phyloP scores from a whole-genome alignment of 2,888 invertebrate genomes.

The Oligia strigilis region DNA sequence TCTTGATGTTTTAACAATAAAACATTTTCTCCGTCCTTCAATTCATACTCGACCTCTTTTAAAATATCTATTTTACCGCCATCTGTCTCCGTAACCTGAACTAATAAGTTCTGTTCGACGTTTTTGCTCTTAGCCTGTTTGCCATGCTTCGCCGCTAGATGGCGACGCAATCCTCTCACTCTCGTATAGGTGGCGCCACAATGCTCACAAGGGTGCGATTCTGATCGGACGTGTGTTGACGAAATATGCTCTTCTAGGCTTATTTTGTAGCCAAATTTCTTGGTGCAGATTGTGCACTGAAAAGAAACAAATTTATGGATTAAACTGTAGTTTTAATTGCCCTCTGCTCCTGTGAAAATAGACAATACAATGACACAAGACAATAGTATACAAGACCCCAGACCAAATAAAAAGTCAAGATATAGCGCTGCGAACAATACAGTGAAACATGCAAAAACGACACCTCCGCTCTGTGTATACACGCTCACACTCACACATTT shows the following conservation, averaged over 20 bases:
- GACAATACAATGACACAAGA: not conserved
- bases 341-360: not conserved
- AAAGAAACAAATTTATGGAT: conserved; percentile 52
- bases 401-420: too few species aligned
- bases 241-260: conserved; percentile 84
- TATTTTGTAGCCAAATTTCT: conserved; percentile 85
- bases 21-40: conserved; percentile 65
- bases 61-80: conserved; percentile 46
- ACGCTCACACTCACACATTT: too few species aligned
- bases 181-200: conserved; percentile 82
- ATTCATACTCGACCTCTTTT: conserved; percentile 62
- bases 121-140: conserved; percentile 59
- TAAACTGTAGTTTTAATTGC: not conserved
- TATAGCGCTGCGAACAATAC: too few species aligned
- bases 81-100: conserved; percentile 50
- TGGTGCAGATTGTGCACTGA: conserved; percentile 84
- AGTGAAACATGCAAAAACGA: too few species aligned
- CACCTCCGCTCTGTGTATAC: too few species aligned
- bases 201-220: conserved; percentile 74
- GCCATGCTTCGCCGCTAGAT: conserved; percentile 79
- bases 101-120: conserved; percentile 48
- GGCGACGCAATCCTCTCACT: conserved; percentile 78
- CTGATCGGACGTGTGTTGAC: conserved; percentile 78
- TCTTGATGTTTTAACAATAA: conserved; percentile 63
- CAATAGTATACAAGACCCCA: too few species aligned